Base-by-base conservation (phyloP, 2,888 invertebrate species). In the Cremastinae sp. region DNA sequence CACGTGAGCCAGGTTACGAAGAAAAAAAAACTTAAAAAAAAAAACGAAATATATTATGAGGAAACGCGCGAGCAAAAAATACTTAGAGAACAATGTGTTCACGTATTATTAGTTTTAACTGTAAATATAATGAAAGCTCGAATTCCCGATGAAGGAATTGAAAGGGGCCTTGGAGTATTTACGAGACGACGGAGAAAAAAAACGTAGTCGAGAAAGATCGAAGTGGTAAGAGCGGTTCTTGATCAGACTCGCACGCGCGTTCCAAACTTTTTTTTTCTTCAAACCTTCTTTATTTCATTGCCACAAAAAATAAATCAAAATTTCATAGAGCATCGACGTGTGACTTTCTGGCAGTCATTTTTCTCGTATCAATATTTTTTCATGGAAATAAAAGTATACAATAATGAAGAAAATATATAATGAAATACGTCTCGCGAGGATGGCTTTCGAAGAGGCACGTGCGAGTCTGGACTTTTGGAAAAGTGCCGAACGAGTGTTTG, bases 1-100 rank as follows among this genome's bases (percentile, higher is more conserved):
- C 45, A 14, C 49, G 51, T 8, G 47, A 56, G 43, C 36, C 43
- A 45, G 22, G 20, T 36, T 14, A 36, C 43, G 71, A 38, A 38
- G 47, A 62, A 10, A 12, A 49, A 53, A 53, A 65, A 36, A 54
- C n/a, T 8, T 56, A 56, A 20, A n/a, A 5, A 53, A 47, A 73
- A 16, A n/a, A 12, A 47, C 34, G 64, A 56, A n/a, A n/a, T n/a
- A n/a, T n/a, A n/a, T n/a, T n/a, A n/a, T n/a, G 16, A 45, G 53
- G 79, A 80, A 71, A 80, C 80, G 81, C 2, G 38, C 1, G 20
- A 43, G 22, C 9, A 34, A 58, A 10, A 47, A 20, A 81, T 72
- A 82, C 81, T 84, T 83, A 84, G 79, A 83, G 81, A 82, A 83
- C 78, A 65, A 85, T 84, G 84, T 84, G 86, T 85, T 85, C 84